A percentile compares a stretch with the other conserved stretches of the same genome.
Conservation (phyloP, 2,888 invertebrate genomes). For the Pediacus dermestoides region DNA sequence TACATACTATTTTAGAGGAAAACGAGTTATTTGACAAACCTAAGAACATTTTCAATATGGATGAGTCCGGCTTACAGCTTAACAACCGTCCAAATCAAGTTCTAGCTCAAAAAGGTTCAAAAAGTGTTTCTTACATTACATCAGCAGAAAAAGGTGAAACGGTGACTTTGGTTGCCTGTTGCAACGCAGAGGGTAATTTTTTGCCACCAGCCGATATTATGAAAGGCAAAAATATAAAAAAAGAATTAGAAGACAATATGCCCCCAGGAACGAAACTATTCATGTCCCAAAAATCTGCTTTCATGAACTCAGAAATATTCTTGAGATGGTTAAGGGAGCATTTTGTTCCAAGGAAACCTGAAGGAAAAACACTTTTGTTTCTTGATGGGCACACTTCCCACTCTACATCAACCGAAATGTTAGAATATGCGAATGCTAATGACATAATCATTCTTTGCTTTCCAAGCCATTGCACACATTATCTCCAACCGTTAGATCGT, state of each 20-base stretch:
- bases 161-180: constrained; percentile 15
- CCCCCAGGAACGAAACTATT: constrained; percentile 23
- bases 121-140: constrained; percentile 14
- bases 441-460: constrained; percentile 33
- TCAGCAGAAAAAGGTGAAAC: constrained; percentile 21
- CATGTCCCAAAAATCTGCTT: constrained; percentile 26
- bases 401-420: constrained; percentile 17
- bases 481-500: constrained; percentile 34
- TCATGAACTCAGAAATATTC: constrained; percentile 23
- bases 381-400: constrained; percentile 38
- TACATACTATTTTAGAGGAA: neutral
- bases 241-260: constrained; percentile 20
- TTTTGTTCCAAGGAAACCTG: constrained; percentile 35
- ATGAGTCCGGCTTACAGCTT: constrained; percentile 16
- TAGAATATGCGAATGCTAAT: constrained; percentile 25
- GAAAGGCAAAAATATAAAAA: constrained; percentile 24
- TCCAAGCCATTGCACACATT: constrained; percentile 34
- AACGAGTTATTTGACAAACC: constrained; percentile 6
- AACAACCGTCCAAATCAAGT: constrained; percentile 15
- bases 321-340: constrained; percentile 16
- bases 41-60: constrained; percentile 14
- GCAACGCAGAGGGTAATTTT: constrained; percentile 19
- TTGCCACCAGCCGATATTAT: constrained; percentile 17
- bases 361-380: constrained; percentile 32
- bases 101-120: constrained; percentile 13